Evolutionary conservation across 2,797 vertebrate species (phyloP).

Genomic region (Streptopelia turtur): DNA sequence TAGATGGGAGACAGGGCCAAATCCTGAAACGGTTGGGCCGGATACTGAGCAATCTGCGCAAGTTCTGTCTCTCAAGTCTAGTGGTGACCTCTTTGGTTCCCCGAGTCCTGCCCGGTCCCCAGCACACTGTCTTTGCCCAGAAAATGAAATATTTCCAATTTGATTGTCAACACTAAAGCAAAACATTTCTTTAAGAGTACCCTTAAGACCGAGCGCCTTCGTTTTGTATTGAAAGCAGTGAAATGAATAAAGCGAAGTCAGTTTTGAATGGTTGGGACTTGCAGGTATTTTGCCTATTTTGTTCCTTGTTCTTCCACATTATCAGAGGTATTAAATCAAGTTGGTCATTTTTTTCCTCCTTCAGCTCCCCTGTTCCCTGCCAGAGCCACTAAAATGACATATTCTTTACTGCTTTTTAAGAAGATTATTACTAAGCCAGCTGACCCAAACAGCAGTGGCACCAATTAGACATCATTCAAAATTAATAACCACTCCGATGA

Average conservation of each 20-base stretch:
- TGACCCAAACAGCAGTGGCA: constrained; percentile 75
- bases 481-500: constrained; percentile 85
- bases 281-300: not conserved
- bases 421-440: constrained; percentile 75
- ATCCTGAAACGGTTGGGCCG: not conserved
- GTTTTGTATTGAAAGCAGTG: not conserved
- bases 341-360: not conserved
- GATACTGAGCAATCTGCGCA: not conserved
- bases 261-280: not conserved
- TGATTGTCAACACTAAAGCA: not conserved
- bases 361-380: not conserved
- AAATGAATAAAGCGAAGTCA: not conserved
- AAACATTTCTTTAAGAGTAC: not conserved
- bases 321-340: not conserved
- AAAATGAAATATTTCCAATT: not conserved
- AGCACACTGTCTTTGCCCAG: not conserved
- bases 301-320: not conserved
- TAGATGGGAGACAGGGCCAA: not conserved
- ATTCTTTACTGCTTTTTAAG: constrained; percentile 70
- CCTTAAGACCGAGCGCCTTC: not conserved
- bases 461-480: constrained; percentile 83
- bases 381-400: constrained; percentile 75
- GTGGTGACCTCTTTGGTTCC: not conserved
- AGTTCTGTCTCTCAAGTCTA: not conserved
- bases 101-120: not conserved